Base-by-base conservation (phyloP, 2,113 vertebrate species). In the Albula glossodonta region DNA sequence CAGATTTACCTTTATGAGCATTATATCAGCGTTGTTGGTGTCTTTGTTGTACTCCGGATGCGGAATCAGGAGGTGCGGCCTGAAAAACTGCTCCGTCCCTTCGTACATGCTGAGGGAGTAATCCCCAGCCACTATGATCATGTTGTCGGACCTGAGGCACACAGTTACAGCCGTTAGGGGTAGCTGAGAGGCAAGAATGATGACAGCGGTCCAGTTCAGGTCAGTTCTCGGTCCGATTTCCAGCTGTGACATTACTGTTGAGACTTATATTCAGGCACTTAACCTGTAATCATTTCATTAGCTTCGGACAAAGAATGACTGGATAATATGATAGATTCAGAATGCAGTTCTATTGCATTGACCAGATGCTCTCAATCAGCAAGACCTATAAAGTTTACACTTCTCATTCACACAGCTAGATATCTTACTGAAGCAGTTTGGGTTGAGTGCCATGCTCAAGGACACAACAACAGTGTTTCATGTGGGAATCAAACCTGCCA, bases 1-100 rank as follows among this genome's bases (percentile, higher is more conserved):
- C 31, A 74, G 56, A 5, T 41, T 82, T 91, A 96, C 96, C 93
- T 97, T 97, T 78, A 97, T 95, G 0, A 97, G 93, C 96, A 96
- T 97, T 53, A 97, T 94, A 88, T 97, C 96, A 3, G 91, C 92
- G 79, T 96, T 91, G 80, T 94, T 93, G 51, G 92, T 94, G 22
- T 3, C 11, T 51, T 50, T 85, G 90, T 93, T 92, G 90, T 95
- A 96, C 0, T 91, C 78, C 0, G 96, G 96, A 82, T 97, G 95
- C n/a, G 94, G 91, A 3, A 96, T 85, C 90, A 96, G 41, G 31
- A 91, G 51, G 0, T 93, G 89, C 0, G 96, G 95, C 1, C 88
- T 85, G 81, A 95, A 91, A 66, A 94, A 90, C 88, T 96, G 96
- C 79, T 97, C 96, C 0, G 95, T 96, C 5, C 96, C 96, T 86